Conservation (phyloP, 1,140 invertebrate species). For the Drosophila kurseongensis region DNA sequence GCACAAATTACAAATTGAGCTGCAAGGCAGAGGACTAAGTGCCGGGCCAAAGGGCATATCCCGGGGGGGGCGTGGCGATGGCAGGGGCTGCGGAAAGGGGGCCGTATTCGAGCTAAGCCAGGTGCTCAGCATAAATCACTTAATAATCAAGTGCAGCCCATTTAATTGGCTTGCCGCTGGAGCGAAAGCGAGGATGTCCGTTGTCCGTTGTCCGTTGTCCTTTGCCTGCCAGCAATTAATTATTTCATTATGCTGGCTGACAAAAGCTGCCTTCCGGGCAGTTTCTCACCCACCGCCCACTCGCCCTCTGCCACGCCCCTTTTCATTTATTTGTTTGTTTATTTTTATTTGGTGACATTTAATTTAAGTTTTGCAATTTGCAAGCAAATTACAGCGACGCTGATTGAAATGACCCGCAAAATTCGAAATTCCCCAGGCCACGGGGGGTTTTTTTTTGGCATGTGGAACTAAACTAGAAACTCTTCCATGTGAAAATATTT, state of each 20-base stretch:
- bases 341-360: conserved; percentile 64
- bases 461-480: conserved; percentile 1
- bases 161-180: conserved; percentile 70
- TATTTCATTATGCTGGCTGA: conserved; percentile 60
- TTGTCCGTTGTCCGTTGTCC: conserved; percentile 16
- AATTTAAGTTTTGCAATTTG: conserved; percentile 80
- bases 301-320: neutral
- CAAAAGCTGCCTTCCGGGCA: conserved; percentile 53
- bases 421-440: conserved; percentile 3
- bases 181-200: conserved; percentile 18
- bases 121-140: conserved; percentile 80
- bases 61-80: neutral
- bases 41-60: conserved; percentile 24
- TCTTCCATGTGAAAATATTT: conserved; percentile 32
- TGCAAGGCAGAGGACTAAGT: conserved; percentile 46
- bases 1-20: conserved; percentile 81
- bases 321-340: conserved; percentile 9
- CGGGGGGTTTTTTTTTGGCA: neutral
- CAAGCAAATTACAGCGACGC: conserved; percentile 56
- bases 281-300: neutral
- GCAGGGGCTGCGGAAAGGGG: neutral
- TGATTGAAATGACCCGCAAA: conserved; percentile 61
- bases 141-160: conserved; percentile 77
- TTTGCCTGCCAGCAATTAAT: conserved; percentile 60
- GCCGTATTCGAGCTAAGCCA: conserved; percentile 46